These are phyloP conservation scores for Phoxinus dragarum DNA, from an alignment of 2,797 vertebrate genomes.

Conservation along the genomic window DNA sequence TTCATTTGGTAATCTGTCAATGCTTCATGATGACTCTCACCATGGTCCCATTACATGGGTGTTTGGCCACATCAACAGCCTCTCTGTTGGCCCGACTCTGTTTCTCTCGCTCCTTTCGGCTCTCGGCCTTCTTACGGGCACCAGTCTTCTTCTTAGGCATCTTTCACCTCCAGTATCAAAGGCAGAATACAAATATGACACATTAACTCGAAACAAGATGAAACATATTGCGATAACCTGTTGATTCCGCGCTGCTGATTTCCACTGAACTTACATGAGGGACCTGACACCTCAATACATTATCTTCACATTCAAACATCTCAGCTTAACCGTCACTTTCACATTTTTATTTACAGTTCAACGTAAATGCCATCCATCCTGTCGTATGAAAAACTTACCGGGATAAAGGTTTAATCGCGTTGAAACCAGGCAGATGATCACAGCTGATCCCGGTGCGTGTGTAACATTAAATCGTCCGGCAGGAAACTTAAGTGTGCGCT, in stretches of 20 bases:
- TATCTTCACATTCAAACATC: neutral
- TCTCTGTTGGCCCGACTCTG: constrained; percentile 87
- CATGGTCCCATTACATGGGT: constrained; percentile 93
- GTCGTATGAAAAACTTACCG: neutral
- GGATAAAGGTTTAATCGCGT: neutral
- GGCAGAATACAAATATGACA: neutral
- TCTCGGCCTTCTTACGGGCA: constrained; percentile 96
- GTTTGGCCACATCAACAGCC: constrained; percentile 91
- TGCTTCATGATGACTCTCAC: constrained; percentile 65
- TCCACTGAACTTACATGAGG: neutral
- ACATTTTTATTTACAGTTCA: neutral
- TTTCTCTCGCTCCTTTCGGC: constrained; percentile 92
- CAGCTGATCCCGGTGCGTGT: neutral
- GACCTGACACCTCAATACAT: neutral
- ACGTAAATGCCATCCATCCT: neutral
- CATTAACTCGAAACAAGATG: neutral
- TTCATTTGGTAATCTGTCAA: neutral
- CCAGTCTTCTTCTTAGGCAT: constrained; percentile 99
- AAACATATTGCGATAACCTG: neutral
- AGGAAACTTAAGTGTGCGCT: neutral
- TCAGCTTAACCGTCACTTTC: neutral
- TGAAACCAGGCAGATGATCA: neutral
- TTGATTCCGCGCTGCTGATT: neutral
- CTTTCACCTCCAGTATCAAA: constrained; percentile 45
- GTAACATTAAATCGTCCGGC: neutral